Percentiles rank a stretch among this genome's conserved stretches.
These are phyloP conservation scores for Aphaenogaster floridana DNA, from an alignment of 1,140 invertebrate species.

Conservation along the genomic window DNA sequence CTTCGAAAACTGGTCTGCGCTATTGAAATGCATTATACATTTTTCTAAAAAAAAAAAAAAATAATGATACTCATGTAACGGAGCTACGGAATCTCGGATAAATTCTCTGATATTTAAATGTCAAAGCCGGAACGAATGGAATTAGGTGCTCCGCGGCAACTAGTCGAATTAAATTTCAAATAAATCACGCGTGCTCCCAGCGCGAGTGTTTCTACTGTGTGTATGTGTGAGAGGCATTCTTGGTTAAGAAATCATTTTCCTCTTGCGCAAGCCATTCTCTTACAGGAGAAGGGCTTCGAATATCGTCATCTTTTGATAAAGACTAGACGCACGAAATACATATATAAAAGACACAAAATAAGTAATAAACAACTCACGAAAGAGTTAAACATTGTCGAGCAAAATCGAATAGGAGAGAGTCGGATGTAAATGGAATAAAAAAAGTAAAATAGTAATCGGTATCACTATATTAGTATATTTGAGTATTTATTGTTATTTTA, in stretches of 20 bases:
- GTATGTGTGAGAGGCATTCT: too few species aligned
- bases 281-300: not conserved
- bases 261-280: not conserved
- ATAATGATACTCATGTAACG: not conserved
- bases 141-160: not conserved
- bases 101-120: slow-evolving; percentile 37
- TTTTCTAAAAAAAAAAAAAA: not conserved
- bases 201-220: not conserved
- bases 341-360: not conserved
- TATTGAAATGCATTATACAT: not conserved
- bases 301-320: not conserved
- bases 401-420: not conserved
- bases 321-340: not conserved
- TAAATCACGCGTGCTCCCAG: not conserved
- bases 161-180: not conserved
- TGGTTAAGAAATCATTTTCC: not conserved
- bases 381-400: not conserved
- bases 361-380: not conserved
- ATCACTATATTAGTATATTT: not conserved
- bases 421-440: not conserved
- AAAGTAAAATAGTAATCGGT: not conserved
- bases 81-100: not conserved
- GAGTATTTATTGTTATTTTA: not conserved
- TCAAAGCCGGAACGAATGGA: not conserved
- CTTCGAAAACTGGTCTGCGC: not conserved